Conservation (phyloP, 1,140 invertebrate species). For the Drosophila baimaii region DNA sequence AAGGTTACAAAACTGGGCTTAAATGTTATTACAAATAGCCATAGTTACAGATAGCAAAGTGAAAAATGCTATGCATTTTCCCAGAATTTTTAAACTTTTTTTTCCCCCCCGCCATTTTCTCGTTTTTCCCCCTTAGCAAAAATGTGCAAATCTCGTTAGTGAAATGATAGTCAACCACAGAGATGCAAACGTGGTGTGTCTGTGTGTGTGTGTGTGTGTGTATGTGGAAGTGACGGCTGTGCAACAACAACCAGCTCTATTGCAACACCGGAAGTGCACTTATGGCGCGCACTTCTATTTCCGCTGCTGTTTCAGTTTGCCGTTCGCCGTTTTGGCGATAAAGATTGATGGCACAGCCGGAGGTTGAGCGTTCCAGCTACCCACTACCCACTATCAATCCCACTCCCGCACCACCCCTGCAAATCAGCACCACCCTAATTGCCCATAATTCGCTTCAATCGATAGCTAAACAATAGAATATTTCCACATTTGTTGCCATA, state of each 20-base stretch:
- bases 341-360: slow-evolving; percentile 64
- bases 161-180: slow-evolving; percentile 36
- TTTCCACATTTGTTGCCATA: not conserved
- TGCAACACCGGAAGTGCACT: slow-evolving; percentile 71
- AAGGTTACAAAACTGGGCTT: slow-evolving; percentile 7
- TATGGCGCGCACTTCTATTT: slow-evolving; percentile 81
- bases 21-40: slow-evolving; percentile 67
- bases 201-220: slow-evolving; percentile 30
- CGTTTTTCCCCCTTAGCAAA: slow-evolving; percentile 17
- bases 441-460: slow-evolving; percentile 31
- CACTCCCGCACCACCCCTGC: not conserved
- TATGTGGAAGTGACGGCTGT: slow-evolving; percentile 39
- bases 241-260: slow-evolving; percentile 11
- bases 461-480: slow-evolving; percentile 18
- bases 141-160: slow-evolving; percentile 75
- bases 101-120: not conserved
- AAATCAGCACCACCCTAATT: slow-evolving; percentile 43
- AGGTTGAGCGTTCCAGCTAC: not conserved
- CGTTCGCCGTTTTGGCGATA: slow-evolving; percentile 42
- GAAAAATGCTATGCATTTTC: slow-evolving; percentile 61
- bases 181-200: slow-evolving; percentile 18
- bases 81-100: slow-evolving; percentile 39
- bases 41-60: slow-evolving; percentile 51
- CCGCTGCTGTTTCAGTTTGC: slow-evolving; percentile 61
- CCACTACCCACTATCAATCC: no score